phyloP scores from a whole-genome alignment of 1,140 invertebrate genomes.

The Ridgeia piscesae region DNA sequence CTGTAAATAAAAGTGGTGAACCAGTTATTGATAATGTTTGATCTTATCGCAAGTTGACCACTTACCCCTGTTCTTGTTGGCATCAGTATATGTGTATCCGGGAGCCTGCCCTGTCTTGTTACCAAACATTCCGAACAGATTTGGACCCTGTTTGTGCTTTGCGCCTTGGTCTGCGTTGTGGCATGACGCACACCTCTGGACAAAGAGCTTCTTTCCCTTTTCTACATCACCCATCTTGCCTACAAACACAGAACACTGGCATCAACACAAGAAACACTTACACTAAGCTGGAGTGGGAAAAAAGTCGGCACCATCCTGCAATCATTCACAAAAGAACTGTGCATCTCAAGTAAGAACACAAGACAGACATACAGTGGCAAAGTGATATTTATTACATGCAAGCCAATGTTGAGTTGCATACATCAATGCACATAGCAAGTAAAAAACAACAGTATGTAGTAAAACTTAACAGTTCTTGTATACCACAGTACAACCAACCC shows the following conservation, averaged over 20 bases:
- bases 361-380: not conserved
- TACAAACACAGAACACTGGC: not conserved
- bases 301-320: not conserved
- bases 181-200: constrained; percentile 94
- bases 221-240: constrained; percentile 76
- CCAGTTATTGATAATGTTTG: too few relatives aligned
- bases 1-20: too few relatives aligned
- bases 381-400: not conserved
- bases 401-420: not conserved
- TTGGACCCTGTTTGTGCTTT: constrained; percentile 97
- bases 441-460: not conserved
- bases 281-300: not conserved
- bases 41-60: not conserved
- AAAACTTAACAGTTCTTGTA: not conserved
- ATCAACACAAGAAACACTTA: not conserved
- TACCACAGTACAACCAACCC: not conserved
- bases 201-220: constrained; percentile 95
- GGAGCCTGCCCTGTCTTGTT: constrained; percentile 93
- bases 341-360: not conserved
- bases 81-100: constrained; percentile 91
- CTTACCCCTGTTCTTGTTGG: constrained; percentile 93
- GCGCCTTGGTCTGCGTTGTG: constrained; percentile 94
- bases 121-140: constrained; percentile 89
- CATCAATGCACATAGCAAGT: not conserved
- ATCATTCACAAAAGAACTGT: not conserved